Evolutionary conservation across 1,140 invertebrate species (phyloP), one percentile per base, ranked within the genome.

Genomic region (Dinoponera quadriceps): DNA sequence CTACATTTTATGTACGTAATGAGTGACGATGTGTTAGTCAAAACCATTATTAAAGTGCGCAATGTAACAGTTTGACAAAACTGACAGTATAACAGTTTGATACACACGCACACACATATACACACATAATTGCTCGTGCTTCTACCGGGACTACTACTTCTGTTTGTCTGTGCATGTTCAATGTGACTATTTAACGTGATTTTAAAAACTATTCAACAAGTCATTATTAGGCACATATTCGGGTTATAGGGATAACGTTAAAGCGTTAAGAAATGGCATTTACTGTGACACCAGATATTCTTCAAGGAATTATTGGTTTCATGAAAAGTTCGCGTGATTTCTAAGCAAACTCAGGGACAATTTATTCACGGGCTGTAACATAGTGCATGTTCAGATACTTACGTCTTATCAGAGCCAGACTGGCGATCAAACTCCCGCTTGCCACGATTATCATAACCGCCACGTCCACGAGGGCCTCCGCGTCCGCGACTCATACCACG

Each of bases 401-500:
- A 97, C 96, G 98, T 98, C 95, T 97, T 98, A 92, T 99, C 98
- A 73, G 97, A 98, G 86, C 98, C 98, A 91, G 98, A 99, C 93
- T 99, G 98, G 84, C 98, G 96, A 94, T 99, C 98, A 94, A 98
- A 99, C 94, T 99, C 98, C 51, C 98, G 96, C 94, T 98, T 98
- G 55, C 97, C 96, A 85, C 97, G 95, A 85, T 97, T 96, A 85
- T 96, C 96, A 91, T 96, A 97, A 73, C 92, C 91, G 18, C 94
- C 92, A 63, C 95, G 91, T 84, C 92, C 95, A 75, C 94, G 93
- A 82, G 94, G 93, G 9, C 91, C 94, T 59, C 90, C 91, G 84
- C 94, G 93, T 48, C 92, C 93, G 92, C 92, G 49, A 4, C 85
- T 60, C 44, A 87, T 86, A 49, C 89, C 90, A 14, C 89, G 90